phyloP scores from a whole-genome alignment of 2,113 vertebrate genomes.

The Erinaceus europaeus region DNA sequence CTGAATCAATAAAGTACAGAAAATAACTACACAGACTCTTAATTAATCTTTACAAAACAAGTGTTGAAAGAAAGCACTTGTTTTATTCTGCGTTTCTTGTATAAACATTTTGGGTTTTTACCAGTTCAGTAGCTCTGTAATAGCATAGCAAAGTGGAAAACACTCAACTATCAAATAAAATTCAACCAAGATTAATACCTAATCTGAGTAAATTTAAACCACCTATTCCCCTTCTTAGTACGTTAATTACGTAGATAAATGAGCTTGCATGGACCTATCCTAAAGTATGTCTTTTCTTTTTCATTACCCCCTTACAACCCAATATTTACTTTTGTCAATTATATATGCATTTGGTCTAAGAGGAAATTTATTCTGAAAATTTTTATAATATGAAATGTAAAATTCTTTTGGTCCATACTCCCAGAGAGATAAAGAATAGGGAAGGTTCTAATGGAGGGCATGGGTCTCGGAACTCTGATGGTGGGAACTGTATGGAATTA shows the following conservation, averaged over 20 bases:
- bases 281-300: neutral
- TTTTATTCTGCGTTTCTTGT: constrained; percentile 51
- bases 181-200: constrained; percentile 27
- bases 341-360: neutral
- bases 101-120: constrained; percentile 64
- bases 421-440: too few relatives aligned
- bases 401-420: too few relatives aligned
- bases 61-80: constrained; percentile 51
- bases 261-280: neutral
- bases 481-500: too few relatives aligned
- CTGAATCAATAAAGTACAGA: constrained; percentile 68
- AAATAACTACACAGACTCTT: constrained; percentile 62
- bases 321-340: neutral
- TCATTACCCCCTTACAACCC: neutral
- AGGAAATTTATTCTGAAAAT: neutral
- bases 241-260: constrained; percentile 33
- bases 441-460: too few relatives aligned
- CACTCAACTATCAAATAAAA: constrained; percentile 49
- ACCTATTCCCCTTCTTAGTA: constrained; percentile 8
- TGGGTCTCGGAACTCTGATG: too few relatives aligned
- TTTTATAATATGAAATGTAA: too few relatives aligned
- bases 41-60: constrained; percentile 72
- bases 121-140: neutral
- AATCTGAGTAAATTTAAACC: constrained; percentile 39
- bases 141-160: constrained; percentile 31